Evolutionary conservation across 1,140 invertebrate genomes (phyloP).

Genomic region (Argopecten irradians): DNA sequence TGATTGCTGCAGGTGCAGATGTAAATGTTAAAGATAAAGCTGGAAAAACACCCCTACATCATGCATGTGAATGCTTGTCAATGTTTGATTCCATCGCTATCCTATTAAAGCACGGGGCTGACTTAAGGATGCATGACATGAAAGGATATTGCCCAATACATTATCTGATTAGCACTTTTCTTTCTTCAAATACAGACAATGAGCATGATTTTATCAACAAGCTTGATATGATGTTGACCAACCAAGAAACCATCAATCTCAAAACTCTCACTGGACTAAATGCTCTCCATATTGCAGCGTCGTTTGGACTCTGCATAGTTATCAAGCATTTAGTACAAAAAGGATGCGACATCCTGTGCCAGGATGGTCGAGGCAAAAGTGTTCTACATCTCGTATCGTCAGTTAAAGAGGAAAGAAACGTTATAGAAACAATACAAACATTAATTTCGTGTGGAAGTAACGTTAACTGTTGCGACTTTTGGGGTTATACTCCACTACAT

Average conservation of each 20-base stretch:
- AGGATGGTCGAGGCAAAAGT: slow-evolving; percentile 25
- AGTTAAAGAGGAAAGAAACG: background rate
- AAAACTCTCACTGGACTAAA: background rate
- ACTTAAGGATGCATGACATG: background rate
- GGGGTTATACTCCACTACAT: slow-evolving; percentile 30
- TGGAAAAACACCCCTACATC: slow-evolving; percentile 26
- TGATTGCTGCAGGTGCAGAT: background rate
- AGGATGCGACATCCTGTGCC: background rate
- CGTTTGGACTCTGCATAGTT: background rate
- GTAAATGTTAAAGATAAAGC: slow-evolving; percentile 27
- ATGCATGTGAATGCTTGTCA: background rate
- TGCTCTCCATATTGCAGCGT: slow-evolving; percentile 25
- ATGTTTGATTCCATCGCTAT: slow-evolving; percentile 22
- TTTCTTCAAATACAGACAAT: background rate
- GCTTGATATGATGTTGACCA: slow-evolving; percentile 14
- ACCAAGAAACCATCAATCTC: slow-evolving; percentile 12
- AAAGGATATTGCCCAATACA: slow-evolving; percentile 37
- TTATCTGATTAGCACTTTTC: slow-evolving; percentile 2
- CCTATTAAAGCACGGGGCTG: slow-evolving; percentile 30
- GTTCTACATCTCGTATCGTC: background rate
- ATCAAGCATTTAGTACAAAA: slow-evolving; percentile 24
- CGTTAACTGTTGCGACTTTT: background rate
- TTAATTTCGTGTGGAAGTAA: slow-evolving; percentile 25
- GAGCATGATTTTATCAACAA: background rate
- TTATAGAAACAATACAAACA: background rate